A percentile compares a stretch with the other conserved stretches of the same genome.
Conservation (phyloP, 2,113 vertebrate species). For the Gopherus evgoodei region DNA sequence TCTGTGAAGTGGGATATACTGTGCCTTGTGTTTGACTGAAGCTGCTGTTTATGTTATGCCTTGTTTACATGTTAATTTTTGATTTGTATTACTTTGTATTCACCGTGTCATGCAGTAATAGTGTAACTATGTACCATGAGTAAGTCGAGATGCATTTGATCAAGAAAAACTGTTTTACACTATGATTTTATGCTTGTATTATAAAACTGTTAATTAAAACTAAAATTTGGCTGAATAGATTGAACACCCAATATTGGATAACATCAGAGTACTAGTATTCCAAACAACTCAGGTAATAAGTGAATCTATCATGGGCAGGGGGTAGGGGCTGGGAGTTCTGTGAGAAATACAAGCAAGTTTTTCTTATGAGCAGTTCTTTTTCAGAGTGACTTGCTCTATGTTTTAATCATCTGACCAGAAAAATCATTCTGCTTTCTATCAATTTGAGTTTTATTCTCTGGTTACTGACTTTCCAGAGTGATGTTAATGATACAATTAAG, state of each 20-base stretch:
- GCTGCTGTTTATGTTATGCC: constrained; percentile 35
- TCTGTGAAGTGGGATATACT: constrained; percentile 3
- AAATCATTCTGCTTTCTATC: not conserved
- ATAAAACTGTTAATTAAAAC: constrained; percentile 68
- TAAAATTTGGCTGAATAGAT: constrained; percentile 20
- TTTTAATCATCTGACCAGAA: constrained; percentile 27
- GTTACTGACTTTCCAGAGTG: not conserved
- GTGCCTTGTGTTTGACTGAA: constrained; percentile 54
- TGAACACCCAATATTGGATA: constrained; percentile 43
- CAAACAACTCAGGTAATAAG: not conserved
- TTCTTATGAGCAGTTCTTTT: not conserved
- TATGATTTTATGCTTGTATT: constrained; percentile 26
- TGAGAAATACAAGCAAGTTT: not conserved
- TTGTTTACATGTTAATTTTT: constrained; percentile 68
- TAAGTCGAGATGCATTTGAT: constrained; percentile 40
- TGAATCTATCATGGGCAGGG: not conserved
- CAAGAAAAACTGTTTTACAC: constrained; percentile 48
- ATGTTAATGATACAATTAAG: not conserved
- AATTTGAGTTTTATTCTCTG: not conserved
- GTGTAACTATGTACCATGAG: constrained; percentile 26
- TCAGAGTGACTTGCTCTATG: not conserved
- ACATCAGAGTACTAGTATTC: constrained; percentile 27
- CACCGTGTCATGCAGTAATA: not conserved
- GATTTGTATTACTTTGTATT: constrained; percentile 10
- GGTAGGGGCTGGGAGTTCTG: not conserved